These are phyloP conservation scores for Bos javanicus DNA, from an alignment of 2,113 vertebrate species.

Conservation along the genomic window DNA sequence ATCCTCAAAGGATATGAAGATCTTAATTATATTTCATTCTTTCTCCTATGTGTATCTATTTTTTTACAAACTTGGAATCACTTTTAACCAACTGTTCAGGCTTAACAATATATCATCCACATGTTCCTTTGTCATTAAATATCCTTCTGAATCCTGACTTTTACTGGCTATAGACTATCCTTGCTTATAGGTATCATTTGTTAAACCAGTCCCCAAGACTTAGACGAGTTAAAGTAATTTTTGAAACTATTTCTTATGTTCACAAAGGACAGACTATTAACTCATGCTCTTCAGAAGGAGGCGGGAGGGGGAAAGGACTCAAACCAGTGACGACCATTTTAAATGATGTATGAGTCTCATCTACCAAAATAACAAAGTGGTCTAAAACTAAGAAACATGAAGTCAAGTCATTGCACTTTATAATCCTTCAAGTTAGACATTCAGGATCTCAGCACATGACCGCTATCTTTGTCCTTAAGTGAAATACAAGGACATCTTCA, in stretches of 20 bases:
- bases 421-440: conserved; percentile 23
- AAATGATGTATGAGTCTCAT: conserved; percentile 40
- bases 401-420: not conserved
- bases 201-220: conserved; percentile 35
- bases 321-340: conserved; percentile 8
- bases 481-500: conserved; percentile 37
- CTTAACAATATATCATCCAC: not conserved
- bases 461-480: conserved; percentile 15
- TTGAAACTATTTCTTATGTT: conserved; percentile 30
- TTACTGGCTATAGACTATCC: conserved; percentile 38
- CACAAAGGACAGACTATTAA: conserved; percentile 31
- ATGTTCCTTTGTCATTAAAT: conserved; percentile 33
- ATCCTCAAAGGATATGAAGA: not conserved
- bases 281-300: not conserved
- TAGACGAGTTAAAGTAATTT: conserved; percentile 57
- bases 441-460: not conserved
- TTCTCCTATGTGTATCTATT: not conserved
- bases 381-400: not conserved
- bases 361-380: conserved; percentile 37
- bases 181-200: conserved; percentile 47
- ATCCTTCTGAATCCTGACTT: conserved; percentile 23
- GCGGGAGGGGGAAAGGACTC: not conserved
- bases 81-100: conserved; percentile 23
- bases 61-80: not conserved
- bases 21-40: not conserved